Conservation (phyloP, 2,113 vertebrate species). For the Coracopsis vasa region DNA sequence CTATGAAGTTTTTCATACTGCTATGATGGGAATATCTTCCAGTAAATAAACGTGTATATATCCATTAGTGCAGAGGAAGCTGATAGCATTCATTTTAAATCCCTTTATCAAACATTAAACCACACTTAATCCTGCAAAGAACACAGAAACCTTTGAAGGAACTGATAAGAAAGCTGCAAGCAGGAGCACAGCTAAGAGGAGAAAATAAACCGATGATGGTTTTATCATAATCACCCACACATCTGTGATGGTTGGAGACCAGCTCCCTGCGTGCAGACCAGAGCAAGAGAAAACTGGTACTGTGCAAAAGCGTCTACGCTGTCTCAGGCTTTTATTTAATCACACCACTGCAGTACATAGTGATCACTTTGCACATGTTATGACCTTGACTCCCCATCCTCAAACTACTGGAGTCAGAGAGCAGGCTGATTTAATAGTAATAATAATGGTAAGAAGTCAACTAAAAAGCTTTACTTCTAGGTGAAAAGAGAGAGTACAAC, state of each 20-base stretch:
- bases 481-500: not conserved
- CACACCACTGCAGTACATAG: not conserved
- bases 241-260: not conserved
- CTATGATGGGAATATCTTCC: not conserved
- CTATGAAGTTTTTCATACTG: not conserved
- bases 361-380: not conserved
- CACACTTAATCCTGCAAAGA: not conserved
- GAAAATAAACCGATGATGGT: rapidly evolving
- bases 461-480: not conserved
- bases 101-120: not conserved
- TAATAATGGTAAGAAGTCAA: not conserved
- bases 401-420: not conserved
- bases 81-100: not conserved
- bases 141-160: not conserved
- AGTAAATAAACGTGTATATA: not conserved
- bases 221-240: not conserved
- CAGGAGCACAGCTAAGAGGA: not conserved
- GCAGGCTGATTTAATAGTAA: not conserved
- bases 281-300: not conserved
- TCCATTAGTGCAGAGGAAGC: not conserved
- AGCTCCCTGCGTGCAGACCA: not conserved
- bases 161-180: not conserved
- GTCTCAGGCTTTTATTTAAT: conserved; percentile 9
- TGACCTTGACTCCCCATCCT: not conserved
- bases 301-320: not conserved